Evolutionary conservation across 2,888 invertebrate genomes (phyloP).

Genomic region (Synergus gifuensis): DNA sequence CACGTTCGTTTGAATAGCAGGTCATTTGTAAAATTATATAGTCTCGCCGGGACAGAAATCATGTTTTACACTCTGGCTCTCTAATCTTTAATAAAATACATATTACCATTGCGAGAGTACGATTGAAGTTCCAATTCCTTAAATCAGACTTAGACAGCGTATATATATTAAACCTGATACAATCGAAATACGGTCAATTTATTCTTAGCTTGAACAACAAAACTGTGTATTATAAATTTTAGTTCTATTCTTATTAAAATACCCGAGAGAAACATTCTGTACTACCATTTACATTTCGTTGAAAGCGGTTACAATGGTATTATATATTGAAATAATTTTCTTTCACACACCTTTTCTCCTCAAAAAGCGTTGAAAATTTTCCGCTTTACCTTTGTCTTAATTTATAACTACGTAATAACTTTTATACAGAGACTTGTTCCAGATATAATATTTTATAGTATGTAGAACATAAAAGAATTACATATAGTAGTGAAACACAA

Average conservation of each 20-base stretch:
- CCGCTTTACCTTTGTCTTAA: neutral
- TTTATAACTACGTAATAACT: too few species aligned
- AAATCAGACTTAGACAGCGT: neutral
- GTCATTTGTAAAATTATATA: slow-evolving; percentile 28
- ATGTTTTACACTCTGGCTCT: neutral
- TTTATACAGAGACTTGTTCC: neutral
- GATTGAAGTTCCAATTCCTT: neutral
- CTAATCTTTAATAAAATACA: neutral
- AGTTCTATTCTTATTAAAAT: too few species aligned
- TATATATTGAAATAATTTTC: too few species aligned
- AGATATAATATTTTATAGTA: neutral
- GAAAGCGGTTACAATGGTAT: neutral
- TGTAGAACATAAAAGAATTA: neutral
- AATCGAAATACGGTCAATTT: too few species aligned
- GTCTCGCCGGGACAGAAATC: slow-evolving; percentile 2
- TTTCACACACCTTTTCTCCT: neutral
- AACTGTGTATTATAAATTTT: too few species aligned
- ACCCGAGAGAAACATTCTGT: neutral
- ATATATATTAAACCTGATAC: neutral
- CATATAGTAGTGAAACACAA: neutral
- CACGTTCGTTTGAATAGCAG: slow-evolving; percentile 36
- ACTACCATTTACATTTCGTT: neutral
- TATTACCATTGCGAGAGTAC: neutral
- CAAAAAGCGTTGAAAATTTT: neutral
- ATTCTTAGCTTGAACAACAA: too few species aligned